These are phyloP conservation scores for Pomatorhinus ruficollis DNA, from an alignment of 2,113 vertebrate genomes.

Conservation along the genomic window DNA sequence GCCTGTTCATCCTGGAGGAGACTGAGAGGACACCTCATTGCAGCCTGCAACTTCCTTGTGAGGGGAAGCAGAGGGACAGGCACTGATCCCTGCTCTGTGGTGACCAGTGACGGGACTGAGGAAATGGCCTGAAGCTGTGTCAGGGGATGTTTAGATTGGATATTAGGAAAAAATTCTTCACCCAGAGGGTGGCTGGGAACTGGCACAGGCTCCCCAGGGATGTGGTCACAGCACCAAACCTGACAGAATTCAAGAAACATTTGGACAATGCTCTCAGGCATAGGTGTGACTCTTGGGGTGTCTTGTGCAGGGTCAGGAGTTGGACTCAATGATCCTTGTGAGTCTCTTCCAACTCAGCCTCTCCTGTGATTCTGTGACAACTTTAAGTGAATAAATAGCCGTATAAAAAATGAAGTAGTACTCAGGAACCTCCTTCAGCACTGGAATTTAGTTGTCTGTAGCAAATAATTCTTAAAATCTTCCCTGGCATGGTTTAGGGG, in stretches of 20 bases:
- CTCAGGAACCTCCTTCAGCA: not conserved
- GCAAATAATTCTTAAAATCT: not conserved
- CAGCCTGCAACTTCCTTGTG: rapidly evolving
- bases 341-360: not conserved
- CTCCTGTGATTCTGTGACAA: not conserved
- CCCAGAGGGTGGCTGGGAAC: rapidly evolving
- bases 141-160: not conserved
- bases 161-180: not conserved
- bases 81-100: not conserved
- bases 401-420: not conserved
- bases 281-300: not conserved
- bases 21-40: not conserved
- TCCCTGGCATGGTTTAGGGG: not conserved
- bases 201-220: not conserved
- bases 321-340: not conserved
- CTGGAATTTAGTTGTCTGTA: not conserved
- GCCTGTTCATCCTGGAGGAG: not conserved
- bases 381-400: not conserved
- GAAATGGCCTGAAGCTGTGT: not conserved
- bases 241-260: rapidly evolving
- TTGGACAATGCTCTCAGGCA: not conserved
- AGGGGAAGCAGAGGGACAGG: not conserved
- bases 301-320: not conserved
- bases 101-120: too few relatives aligned
- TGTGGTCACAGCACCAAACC: not conserved